Conservation (phyloP, 2,888 invertebrate species). For the Euplagia quadripunctaria region DNA sequence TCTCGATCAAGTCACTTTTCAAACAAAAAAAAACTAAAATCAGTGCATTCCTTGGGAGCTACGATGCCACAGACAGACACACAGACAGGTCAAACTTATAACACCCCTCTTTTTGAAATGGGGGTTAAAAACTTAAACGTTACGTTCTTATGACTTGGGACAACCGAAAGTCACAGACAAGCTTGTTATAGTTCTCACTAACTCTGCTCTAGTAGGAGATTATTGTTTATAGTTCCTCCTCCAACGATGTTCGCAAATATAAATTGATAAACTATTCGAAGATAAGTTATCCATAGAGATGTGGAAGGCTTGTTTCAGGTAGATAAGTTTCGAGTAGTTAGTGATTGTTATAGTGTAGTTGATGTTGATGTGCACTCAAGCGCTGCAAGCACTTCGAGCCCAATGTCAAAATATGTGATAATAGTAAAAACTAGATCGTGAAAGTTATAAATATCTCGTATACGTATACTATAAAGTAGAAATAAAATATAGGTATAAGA, state of each 20-base stretch:
- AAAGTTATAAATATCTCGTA: neutral
- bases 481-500: too few relatives aligned
- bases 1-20: too few relatives aligned
- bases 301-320: neutral
- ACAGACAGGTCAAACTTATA: too few relatives aligned
- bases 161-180: conserved; percentile 26
- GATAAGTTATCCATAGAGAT: neutral
- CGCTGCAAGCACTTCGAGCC: too few relatives aligned
- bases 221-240: conserved; percentile 33
- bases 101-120: too few relatives aligned
- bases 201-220: conserved; percentile 21
- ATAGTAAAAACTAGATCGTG: neutral
- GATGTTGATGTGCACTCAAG: neutral
- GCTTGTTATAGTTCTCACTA: conserved; percentile 40
- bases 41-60: too few relatives aligned
- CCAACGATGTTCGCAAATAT: conserved; percentile 21
- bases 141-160: neutral
- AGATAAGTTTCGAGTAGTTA: neutral
- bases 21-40: too few relatives aligned
- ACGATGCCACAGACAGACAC: too few relatives aligned
- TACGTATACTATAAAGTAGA: neutral
- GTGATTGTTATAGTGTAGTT: neutral
- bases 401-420: too few relatives aligned
- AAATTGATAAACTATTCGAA: conserved; percentile 31
- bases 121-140: neutral